A percentile compares a stretch with the other conserved stretches of the same genome.
phyloP scores from a whole-genome alignment of 2,113 vertebrate genomes.

The Rhinoderma darwinii region DNA sequence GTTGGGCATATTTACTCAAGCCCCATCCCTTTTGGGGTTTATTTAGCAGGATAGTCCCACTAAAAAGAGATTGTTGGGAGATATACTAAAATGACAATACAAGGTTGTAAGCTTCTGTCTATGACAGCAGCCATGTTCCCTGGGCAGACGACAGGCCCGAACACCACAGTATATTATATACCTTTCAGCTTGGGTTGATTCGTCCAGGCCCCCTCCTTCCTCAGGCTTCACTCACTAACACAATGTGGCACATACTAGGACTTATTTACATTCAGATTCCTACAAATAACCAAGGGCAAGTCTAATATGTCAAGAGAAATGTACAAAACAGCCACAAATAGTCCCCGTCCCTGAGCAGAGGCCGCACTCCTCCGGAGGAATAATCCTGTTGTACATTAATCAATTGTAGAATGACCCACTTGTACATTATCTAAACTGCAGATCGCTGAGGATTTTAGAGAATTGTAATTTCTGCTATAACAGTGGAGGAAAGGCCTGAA shows the following conservation, averaged over 20 bases:
- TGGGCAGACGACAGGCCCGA: too few relatives aligned
- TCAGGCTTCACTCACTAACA: conserved; percentile 21
- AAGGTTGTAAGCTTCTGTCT: too few relatives aligned
- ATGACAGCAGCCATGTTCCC: too few relatives aligned
- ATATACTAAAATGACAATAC: too few relatives aligned
- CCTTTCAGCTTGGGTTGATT: not conserved
- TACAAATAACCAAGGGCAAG: conserved; percentile 21
- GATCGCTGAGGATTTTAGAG: not conserved
- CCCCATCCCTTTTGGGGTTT: too few relatives aligned
- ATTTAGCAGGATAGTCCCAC: too few relatives aligned
- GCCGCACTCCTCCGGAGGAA: not conserved
- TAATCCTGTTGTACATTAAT: conserved; percentile 29
- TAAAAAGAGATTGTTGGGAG: too few relatives aligned
- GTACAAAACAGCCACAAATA: conserved; percentile 26
- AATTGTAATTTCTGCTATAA: not conserved
- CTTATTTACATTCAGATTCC: conserved; percentile 10
- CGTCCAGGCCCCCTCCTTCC: not conserved
- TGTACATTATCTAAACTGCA: conserved; percentile 22
- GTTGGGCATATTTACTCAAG: too few relatives aligned
- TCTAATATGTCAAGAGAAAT: conserved; percentile 29
- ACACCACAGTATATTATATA: not conserved
- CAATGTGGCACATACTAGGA: conserved; percentile 24
- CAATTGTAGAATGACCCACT: conserved; percentile 29
- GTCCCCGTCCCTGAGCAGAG: conserved; percentile 12
- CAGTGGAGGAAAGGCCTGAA: not conserved